Evolutionary conservation across 1,140 invertebrate species (phyloP).

Genomic region (Drosophila biarmipes): DNA sequence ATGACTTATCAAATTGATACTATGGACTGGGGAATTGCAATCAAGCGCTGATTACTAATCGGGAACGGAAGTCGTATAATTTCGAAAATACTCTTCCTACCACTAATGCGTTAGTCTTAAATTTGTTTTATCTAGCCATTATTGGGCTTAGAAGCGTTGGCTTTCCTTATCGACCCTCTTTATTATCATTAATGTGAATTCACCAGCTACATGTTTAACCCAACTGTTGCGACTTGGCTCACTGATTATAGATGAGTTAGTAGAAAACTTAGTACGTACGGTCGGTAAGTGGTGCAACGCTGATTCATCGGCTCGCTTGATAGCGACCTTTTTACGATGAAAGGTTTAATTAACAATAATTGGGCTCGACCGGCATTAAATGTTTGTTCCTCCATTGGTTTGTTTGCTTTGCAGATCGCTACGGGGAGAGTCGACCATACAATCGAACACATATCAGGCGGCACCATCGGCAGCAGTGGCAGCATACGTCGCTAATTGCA

Average conservation of each 20-base stretch:
- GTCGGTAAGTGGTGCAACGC: slow-evolving; percentile 20
- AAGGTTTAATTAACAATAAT: slow-evolving; percentile 37
- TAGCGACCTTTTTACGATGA: slow-evolving; percentile 28
- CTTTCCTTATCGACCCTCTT: not conserved
- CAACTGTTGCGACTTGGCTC: not conserved
- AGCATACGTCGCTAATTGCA: slow-evolving; percentile 39
- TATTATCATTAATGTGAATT: not conserved
- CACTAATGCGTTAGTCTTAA: not conserved
- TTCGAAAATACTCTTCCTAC: not conserved
- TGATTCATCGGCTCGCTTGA: slow-evolving; percentile 29
- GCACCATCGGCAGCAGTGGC: slow-evolving; percentile 8
- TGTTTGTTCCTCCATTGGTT: slow-evolving; percentile 29
- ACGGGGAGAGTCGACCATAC: slow-evolving; percentile 28
- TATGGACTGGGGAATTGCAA: not conserved
- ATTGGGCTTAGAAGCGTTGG: not conserved
- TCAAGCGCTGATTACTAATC: not conserved
- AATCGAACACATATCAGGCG: slow-evolving; percentile 28
- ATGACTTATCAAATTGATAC: too few relatives aligned
- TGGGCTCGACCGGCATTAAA: slow-evolving; percentile 13
- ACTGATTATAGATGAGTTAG: not conserved
- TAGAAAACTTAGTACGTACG: not conserved
- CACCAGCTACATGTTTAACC: not conserved
- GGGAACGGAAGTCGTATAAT: not conserved
- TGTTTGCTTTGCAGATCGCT: slow-evolving; percentile 66
- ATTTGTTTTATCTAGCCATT: not conserved